Conservation (phyloP, 2,113 vertebrate genomes). For the Otis tarda region DNA sequence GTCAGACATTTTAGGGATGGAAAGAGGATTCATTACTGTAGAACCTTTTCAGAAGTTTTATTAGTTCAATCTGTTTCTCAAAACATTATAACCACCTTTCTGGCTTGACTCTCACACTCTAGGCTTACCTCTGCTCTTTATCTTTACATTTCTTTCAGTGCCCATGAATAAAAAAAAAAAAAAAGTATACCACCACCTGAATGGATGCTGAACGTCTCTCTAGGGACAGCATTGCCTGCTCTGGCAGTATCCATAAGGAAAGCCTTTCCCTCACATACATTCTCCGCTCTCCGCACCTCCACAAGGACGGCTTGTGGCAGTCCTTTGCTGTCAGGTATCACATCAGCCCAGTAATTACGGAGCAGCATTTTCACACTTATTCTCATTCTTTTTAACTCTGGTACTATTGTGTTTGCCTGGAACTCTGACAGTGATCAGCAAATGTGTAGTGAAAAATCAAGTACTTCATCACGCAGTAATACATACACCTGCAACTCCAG, state of each 20-base stretch:
- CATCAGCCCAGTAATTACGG: not conserved
- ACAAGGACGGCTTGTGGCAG: not conserved
- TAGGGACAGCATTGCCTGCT: not conserved
- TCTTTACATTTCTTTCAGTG: not conserved
- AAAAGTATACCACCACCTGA: not conserved
- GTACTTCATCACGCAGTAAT: not conserved
- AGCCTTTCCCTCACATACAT: not conserved
- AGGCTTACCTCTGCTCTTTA: not conserved
- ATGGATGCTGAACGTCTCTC: not conserved
- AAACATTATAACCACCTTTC: not conserved
- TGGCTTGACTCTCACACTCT: not conserved
- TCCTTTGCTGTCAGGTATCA: not conserved
- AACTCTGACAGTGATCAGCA: not conserved
- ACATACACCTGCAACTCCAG: not conserved
- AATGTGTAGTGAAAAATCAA: not conserved
- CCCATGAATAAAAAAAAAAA: not conserved
- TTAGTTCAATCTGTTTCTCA: not conserved
- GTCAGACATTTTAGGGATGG: not conserved
- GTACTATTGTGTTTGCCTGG: not conserved
- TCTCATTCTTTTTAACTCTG: not conserved
- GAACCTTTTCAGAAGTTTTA: not conserved
- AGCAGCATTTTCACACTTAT: not conserved
- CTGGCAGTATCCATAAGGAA: not conserved
- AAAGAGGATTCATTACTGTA: not conserved
- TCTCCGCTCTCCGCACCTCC: accelerated